phyloP scores from a whole-genome alignment of 1,140 invertebrate genomes.

The Meteorus sp. region DNA sequence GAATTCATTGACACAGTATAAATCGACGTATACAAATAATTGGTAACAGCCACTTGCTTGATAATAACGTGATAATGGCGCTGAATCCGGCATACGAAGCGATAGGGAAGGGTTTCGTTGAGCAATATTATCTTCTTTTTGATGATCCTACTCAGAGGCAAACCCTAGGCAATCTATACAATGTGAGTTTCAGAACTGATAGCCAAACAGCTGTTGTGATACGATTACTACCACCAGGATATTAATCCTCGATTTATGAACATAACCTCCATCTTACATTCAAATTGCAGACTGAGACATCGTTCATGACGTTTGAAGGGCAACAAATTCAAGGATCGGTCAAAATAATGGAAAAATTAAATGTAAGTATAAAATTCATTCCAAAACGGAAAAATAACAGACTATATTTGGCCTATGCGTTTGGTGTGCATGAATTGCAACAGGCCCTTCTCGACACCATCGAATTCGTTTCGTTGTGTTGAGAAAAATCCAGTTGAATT shows the following conservation, averaged over 20 bases:
- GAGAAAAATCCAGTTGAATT: no score
- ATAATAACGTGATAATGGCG: constrained; percentile 63
- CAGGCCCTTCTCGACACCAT: no score
- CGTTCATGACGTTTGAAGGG: constrained; percentile 95
- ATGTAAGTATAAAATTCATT: constrained; percentile 67
- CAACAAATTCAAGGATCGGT: constrained; percentile 85
- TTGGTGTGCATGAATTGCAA: no score
- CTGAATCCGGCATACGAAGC: constrained; percentile 87
- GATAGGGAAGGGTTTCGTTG: constrained; percentile 90
- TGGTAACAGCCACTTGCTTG: constrained; percentile 29
- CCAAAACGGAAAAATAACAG: no score
- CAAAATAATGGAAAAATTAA: constrained; percentile 94
- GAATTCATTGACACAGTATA: no score
- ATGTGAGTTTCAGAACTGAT: constrained; percentile 69
- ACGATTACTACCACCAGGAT: background rate
- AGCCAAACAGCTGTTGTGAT: constrained; percentile 17
- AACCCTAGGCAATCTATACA: constrained; percentile 86
- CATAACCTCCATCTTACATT: constrained; percentile 34
- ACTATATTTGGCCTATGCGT: no score
- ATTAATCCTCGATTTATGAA: constrained; percentile 6
- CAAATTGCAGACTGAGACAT: constrained; percentile 76
- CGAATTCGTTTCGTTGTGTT: no score
- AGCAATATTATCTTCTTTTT: constrained; percentile 89
- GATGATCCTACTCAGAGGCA: constrained; percentile 82
- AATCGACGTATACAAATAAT: no score